These are phyloP conservation scores for Gymnopithys bicolor DNA, from an alignment of 2,797 vertebrate species.

Conservation along the genomic window DNA sequence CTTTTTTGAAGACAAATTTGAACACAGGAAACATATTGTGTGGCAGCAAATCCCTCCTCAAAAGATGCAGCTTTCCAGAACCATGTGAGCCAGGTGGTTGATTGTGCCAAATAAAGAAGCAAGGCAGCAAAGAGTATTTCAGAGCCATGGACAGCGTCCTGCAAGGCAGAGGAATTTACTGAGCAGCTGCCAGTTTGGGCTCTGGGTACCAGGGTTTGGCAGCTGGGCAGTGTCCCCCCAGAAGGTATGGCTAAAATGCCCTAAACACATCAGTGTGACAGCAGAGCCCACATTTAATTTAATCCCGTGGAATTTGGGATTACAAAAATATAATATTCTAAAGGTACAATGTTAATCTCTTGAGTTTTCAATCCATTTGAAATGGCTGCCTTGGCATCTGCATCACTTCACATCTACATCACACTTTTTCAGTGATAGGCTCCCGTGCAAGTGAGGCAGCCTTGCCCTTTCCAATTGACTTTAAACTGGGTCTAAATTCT, in stretches of 20 bases:
- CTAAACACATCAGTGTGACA: neutral
- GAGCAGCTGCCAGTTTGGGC: neutral
- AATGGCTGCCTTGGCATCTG: neutral
- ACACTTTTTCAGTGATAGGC: neutral
- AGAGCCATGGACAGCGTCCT: neutral
- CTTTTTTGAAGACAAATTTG: neutral
- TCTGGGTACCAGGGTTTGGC: neutral
- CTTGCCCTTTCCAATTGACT: neutral
- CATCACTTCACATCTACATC: neutral
- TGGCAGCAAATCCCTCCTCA: neutral
- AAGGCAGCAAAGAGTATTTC: neutral
- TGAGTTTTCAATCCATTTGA: neutral
- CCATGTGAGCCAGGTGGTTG: fast-evolving
- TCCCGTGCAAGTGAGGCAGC: neutral
- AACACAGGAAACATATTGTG: neutral
- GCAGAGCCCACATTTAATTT: neutral
- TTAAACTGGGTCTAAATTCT: neutral
- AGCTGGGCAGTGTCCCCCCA: neutral
- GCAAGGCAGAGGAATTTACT: neutral
- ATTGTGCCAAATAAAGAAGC: neutral
- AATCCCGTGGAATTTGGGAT: neutral
- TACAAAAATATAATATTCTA: neutral
- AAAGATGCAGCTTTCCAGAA: neutral
- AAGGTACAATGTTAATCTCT: neutral
- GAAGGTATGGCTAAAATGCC: neutral